phyloP scores from a whole-genome alignment of 2,888 invertebrate species.

The Phlogophora meticulosa region DNA sequence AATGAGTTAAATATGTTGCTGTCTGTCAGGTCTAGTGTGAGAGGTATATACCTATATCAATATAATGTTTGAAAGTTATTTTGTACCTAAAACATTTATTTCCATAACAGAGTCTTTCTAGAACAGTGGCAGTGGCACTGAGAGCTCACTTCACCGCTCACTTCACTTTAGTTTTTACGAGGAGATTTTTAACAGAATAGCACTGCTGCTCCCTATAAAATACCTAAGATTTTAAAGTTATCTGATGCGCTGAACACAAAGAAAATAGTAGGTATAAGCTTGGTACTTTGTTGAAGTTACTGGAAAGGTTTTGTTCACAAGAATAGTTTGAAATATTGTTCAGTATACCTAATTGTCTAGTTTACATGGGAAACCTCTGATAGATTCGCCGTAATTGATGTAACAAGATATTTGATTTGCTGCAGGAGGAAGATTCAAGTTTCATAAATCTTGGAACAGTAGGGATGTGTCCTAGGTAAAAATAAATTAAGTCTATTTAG shows the following conservation, averaged over 20 bases:
- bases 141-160: too few relatives aligned
- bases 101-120: too few relatives aligned
- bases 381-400: neutral
- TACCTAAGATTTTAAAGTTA: neutral
- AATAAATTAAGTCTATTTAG: too few relatives aligned
- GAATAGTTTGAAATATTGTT: neutral
- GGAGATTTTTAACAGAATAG: too few relatives aligned
- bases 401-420: neutral
- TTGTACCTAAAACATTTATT: too few relatives aligned
- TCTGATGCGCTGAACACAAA: neutral
- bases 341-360: neutral
- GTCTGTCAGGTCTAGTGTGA: too few relatives aligned
- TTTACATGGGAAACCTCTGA: neutral
- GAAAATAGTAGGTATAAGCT: neutral
- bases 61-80: too few relatives aligned
- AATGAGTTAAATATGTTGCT: too few relatives aligned
- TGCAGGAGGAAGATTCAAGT: constrained; percentile 11
- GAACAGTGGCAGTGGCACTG: too few relatives aligned
- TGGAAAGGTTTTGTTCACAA: neutral
- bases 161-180: too few relatives aligned
- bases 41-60: too few relatives aligned
- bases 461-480: too few relatives aligned
- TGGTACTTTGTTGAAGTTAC: neutral
- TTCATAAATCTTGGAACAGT: constrained; percentile 33
- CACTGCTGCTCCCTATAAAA: neutral